Base-by-base conservation (phyloP, 2,888 invertebrate species). In the Myopa tessellatipennis region DNA sequence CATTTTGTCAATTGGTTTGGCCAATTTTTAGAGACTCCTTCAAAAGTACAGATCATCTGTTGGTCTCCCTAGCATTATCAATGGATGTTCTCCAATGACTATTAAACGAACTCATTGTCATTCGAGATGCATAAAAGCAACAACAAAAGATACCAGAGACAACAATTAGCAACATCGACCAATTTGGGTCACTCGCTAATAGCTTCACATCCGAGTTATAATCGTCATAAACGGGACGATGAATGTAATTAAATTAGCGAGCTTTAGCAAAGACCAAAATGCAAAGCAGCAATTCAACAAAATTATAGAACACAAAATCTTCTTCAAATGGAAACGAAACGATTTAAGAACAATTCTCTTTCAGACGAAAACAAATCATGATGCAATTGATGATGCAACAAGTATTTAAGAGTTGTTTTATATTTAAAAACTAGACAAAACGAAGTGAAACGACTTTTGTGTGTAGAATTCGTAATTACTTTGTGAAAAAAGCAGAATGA, bases 141-240 rank as follows among this genome's bases (percentile, higher is more conserved):
- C 18, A 12, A 18, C 26, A 61, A 18, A 61, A 61, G 26, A 61
- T 8, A 12, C 14, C 12, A 60, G 58, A 38, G 38, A 5, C 55
- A 68, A 68, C 75, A 75, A 75, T 75, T 75, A 75, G 75, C 75
- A 75, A 58, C 50, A 38, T 26, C 65, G 45, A 40, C 36, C 58
- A 55, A 67, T 74, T 61, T 68, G 68, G 75, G 75, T 75, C 75
- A 68, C 55, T 68, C 75, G 75, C 75, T 75, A 75, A 75, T 75
- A 36, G 75, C 26, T 75, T 68, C 68, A 34, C 75, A 67, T 75
- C 75, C 75, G 75, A 50, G 36, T 74, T 38, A 67, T 74, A 74
- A 74, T 74, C 74, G 65, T 36, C 65, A 60, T 26, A 12, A 68
- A 68, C 55, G 36, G 52, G 36, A 58, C 67, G 75, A 45, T 40